phyloP scores from a whole-genome alignment of 2,797 vertebrate genomes.

The Falco rusticolus region DNA sequence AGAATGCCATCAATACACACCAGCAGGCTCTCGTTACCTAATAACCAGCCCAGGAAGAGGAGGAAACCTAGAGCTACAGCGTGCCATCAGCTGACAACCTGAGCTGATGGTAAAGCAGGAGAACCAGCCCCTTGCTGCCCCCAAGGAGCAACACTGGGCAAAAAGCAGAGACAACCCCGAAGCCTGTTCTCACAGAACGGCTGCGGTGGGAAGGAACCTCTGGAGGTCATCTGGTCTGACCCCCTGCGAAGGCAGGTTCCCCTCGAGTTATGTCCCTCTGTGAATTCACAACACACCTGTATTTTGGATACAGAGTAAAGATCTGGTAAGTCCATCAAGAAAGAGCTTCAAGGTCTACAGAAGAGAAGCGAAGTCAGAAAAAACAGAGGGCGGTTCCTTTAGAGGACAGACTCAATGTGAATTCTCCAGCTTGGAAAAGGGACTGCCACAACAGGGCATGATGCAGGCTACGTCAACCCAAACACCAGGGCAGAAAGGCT shows the following conservation, averaged over 20 bases:
- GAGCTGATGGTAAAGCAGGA: background rate
- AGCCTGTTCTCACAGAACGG: no score
- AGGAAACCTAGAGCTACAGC: background rate
- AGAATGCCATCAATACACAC: background rate
- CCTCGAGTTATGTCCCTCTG: background rate
- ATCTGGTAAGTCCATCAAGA: background rate
- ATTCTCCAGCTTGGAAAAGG: background rate
- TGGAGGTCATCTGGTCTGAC: no score
- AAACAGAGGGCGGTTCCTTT: background rate
- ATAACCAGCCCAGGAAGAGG: background rate
- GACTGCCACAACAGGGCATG: fast-evolving
- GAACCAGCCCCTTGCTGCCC: background rate
- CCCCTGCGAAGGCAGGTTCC: no score
- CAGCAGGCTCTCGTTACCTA: background rate
- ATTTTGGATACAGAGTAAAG: background rate
- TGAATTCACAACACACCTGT: fast-evolving
- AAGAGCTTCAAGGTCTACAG: background rate
- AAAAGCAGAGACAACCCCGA: background rate
- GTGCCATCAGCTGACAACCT: background rate
- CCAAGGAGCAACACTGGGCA: fast-evolving
- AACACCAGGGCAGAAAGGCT: background rate
- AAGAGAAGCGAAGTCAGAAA: background rate
- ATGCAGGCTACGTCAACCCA: background rate
- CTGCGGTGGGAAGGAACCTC: no score
- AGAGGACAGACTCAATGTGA: background rate